Percentiles rank a stretch among this genome's conserved stretches.
These are phyloP conservation scores for Cheilosia vernalis DNA, from an alignment of 2,888 invertebrate genomes.

Conservation along the genomic window DNA sequence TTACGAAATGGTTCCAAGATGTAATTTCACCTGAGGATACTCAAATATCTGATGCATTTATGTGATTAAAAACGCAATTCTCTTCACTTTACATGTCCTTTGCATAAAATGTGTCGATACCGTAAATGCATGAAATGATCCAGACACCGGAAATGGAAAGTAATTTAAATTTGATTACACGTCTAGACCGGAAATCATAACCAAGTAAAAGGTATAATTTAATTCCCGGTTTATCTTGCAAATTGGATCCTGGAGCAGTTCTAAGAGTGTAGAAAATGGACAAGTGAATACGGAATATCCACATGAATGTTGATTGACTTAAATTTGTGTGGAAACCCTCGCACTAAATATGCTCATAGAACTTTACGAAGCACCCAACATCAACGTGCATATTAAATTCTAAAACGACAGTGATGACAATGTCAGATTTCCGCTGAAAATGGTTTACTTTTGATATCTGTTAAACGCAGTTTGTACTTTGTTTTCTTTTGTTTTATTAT, in stretches of 20 bases:
- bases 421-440: neutral
- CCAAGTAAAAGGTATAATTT: neutral
- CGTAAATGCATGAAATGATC: neutral
- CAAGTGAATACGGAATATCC: too few relatives aligned
- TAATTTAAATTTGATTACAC: neutral
- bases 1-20: too few relatives aligned
- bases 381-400: neutral
- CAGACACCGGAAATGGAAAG: slow-evolving; percentile 17
- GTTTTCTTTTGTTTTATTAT: too few relatives aligned
- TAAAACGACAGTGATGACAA: neutral
- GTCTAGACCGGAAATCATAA: slow-evolving; percentile 50
- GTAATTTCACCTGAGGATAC: too few relatives aligned
- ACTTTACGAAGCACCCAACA: too few relatives aligned
- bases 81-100: too few relatives aligned
- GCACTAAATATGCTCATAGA: too few relatives aligned
- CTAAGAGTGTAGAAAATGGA: neutral
- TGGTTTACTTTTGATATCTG: neutral
- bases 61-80: too few relatives aligned
- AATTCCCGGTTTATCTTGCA: slow-evolving; percentile 6
- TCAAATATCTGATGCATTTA: too few relatives aligned
- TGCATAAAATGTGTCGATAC: too few relatives aligned
- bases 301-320: too few relatives aligned
- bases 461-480: neutral
- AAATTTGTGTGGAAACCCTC: too few relatives aligned
- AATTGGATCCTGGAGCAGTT: neutral